phyloP scores from a whole-genome alignment of 2,797 vertebrate genomes.

The Chaetodon trifasciatus region DNA sequence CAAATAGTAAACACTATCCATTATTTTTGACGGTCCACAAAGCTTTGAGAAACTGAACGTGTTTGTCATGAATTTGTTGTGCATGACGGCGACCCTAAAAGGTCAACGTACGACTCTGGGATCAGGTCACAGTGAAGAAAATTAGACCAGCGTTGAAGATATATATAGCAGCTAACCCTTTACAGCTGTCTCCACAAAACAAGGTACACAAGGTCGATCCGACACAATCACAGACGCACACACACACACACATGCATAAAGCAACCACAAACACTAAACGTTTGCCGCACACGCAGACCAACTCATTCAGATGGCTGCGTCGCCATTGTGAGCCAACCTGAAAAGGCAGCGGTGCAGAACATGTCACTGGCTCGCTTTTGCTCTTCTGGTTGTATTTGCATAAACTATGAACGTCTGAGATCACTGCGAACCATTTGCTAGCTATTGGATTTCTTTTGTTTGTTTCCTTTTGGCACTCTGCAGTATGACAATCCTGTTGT shows the following conservation, averaged over 20 bases:
- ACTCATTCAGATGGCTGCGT: slow-evolving; percentile 39
- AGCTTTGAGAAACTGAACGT: slow-evolving; percentile 31
- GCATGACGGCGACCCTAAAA: slow-evolving; percentile 61
- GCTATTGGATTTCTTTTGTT: not conserved
- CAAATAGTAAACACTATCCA: not conserved
- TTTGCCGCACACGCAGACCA: slow-evolving; percentile 16
- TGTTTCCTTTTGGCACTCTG: not conserved
- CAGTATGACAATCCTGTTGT: not conserved
- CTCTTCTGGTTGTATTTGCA: slow-evolving; percentile 13
- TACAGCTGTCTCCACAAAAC: slow-evolving; percentile 69
- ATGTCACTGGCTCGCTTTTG: slow-evolving; percentile 22
- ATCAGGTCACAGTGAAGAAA: slow-evolving; percentile 63
- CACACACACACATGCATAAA: slow-evolving; percentile 23
- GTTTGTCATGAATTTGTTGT: slow-evolving; percentile 56
- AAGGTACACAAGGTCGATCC: slow-evolving; percentile 37
- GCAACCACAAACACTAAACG: slow-evolving; percentile 17
- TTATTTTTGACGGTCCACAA: slow-evolving; percentile 19
- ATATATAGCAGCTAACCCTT: slow-evolving; percentile 74
- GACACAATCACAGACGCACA: slow-evolving; percentile 18
- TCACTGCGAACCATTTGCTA: not conserved
- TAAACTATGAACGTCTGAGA: slow-evolving; percentile 27
- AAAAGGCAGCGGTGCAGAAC: slow-evolving; percentile 42
- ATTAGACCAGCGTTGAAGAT: slow-evolving; percentile 55
- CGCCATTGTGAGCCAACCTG: slow-evolving; percentile 40
- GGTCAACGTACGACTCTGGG: slow-evolving; percentile 60